Percentiles rank a stretch among this genome's conserved stretches.
phyloP scores from a whole-genome alignment of 2,888 invertebrate species.

The Creontiades dilutus region DNA sequence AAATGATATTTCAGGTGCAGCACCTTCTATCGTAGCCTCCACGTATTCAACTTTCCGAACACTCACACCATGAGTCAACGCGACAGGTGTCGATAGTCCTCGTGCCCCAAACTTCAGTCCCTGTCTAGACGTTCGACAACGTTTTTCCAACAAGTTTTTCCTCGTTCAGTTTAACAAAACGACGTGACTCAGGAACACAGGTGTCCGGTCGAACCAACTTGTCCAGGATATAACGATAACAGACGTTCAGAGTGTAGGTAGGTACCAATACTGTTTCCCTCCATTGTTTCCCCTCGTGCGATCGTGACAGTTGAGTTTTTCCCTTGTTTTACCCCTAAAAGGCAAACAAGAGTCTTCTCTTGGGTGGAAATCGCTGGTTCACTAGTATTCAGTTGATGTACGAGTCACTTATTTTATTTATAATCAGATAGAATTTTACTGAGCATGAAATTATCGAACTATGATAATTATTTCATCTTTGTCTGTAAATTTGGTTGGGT shows the following conservation, averaged over 20 bases:
- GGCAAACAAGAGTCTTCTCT: not conserved
- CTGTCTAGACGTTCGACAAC: not conserved
- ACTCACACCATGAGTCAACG: not conserved
- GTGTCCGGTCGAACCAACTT: slow-evolving; percentile 14
- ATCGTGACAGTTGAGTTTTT: slow-evolving; percentile 27
- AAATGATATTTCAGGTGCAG: too few relatives aligned
- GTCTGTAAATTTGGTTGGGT: too few relatives aligned
- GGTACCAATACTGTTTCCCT: slow-evolving; percentile 12
- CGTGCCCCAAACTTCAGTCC: not conserved
- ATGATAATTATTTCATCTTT: too few relatives aligned
- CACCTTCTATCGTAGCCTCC: too few relatives aligned
- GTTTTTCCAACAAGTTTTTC: slow-evolving; percentile 16
- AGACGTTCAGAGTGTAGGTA: not conserved
- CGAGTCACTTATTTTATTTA: too few relatives aligned
- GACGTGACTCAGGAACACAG: slow-evolving; percentile 3
- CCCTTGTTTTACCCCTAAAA: not conserved
- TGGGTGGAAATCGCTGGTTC: too few relatives aligned
- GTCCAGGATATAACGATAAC: slow-evolving; percentile 34
- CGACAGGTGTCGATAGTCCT: slow-evolving; percentile 22
- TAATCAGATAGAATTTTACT: too few relatives aligned
- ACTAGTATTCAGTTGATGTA: too few relatives aligned
- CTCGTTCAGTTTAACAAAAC: slow-evolving; percentile 3
- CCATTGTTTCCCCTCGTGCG: not conserved
- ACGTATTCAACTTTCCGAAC: not conserved
- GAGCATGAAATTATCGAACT: too few relatives aligned